A percentile compares a stretch with the other conserved stretches of the same genome.
Evolutionary conservation across 2,888 invertebrate genomes (phyloP).

Genomic region (Ferrisia virgata): DNA sequence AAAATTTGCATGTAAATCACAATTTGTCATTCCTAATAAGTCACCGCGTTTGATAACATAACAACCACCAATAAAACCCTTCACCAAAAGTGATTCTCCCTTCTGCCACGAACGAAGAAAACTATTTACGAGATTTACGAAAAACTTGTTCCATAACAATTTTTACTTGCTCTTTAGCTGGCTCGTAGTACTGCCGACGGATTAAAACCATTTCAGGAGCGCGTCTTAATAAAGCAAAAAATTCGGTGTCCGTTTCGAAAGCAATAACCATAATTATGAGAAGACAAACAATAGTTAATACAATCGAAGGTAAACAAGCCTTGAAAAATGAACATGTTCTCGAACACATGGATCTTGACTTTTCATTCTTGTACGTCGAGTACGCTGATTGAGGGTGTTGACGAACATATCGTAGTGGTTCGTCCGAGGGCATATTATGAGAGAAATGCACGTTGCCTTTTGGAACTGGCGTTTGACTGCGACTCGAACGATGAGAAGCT

Average conservation of each 20-base stretch:
- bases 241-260: conserved; percentile 74
- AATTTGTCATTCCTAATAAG: background rate
- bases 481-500: conserved; percentile 56
- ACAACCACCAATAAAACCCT: background rate
- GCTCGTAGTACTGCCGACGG: conserved; percentile 77
- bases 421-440: background rate
- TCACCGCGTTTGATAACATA: background rate
- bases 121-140: background rate
- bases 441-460: conserved; percentile 43
- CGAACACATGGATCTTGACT: conserved; percentile 44
- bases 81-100: background rate
- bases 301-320: conserved; percentile 73
- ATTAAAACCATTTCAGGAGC: conserved; percentile 73
- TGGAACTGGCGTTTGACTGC: conserved; percentile 56
- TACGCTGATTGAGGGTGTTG: background rate
- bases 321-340: conserved; percentile 54
- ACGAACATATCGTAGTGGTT: background rate
- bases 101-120: background rate
- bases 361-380: background rate
- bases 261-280: conserved; percentile 67
- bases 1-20: background rate
- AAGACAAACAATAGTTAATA: conserved; percentile 69
- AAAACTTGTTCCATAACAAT: background rate
- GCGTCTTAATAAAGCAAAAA: conserved; percentile 66
- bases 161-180: conserved; percentile 63